Evolutionary conservation across 1,140 invertebrate species (phyloP), one percentile per base, ranked within the genome.

Genomic region (Nasonia vitripennis): DNA sequence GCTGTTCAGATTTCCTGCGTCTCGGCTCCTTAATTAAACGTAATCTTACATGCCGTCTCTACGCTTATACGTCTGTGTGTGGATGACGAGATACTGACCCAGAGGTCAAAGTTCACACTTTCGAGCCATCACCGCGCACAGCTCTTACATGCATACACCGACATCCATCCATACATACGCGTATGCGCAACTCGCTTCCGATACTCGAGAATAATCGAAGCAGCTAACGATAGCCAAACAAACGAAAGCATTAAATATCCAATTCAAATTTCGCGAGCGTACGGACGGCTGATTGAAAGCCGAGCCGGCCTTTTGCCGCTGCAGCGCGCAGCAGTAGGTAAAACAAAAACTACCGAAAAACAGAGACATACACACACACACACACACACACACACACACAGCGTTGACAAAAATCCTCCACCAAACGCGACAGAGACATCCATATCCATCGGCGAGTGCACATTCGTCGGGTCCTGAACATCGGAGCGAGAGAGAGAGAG

Each of bases 401-500:
- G 0, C 10, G 41, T 7, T 7, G 41, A 45, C 41, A 73, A 73
- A 73, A 31, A 20, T 37, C 27, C 70, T 73, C 70, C 11, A 73
- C 70, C 34, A 20, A 34, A 73, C 27, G 70, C 34, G 55, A 62
- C 20, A 62, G 55, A 62, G 55, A 73, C 70, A 73, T 73, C 27
- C 70, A 73, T 73, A 73, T 73, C 55, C n/a, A 62, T 62, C 55
- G 55, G 55, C 55, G 3, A 62, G 20, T 62, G 55, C 55, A 62
- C 55, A 62, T 62, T 62, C 55, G 55, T 62, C 20, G 68, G 62
- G 27, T 71, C 23, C 11, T 34, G 68, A 27, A 34, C 68, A 71
- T 14, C 9, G 62, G 75, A 75, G 62, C 70, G 78, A 27, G 55
- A 68, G 68, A 45, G 70, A 55, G 45, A 51, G 62, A 68, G 62